phyloP scores from a whole-genome alignment of 2,888 invertebrate genomes.

The Thymelicus lineola region DNA sequence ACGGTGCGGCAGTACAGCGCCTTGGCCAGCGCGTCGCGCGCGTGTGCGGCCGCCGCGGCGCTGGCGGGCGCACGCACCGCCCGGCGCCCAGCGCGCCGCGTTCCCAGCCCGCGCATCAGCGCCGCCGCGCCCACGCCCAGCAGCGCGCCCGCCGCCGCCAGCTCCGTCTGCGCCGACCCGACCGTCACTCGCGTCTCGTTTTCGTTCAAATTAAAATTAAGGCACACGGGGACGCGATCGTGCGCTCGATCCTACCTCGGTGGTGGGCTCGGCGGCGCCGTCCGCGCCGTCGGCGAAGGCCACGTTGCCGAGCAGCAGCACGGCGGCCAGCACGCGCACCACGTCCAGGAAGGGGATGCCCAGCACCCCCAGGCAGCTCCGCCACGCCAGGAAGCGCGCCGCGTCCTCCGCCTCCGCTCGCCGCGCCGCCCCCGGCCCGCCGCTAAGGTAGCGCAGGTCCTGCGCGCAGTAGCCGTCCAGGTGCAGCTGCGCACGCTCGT shows the following conservation, averaged over 20 bases:
- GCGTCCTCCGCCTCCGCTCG: conserved; percentile 78
- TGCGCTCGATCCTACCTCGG: conserved; percentile 84
- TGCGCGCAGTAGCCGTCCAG: conserved; percentile 93
- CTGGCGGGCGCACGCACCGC: conserved; percentile 92
- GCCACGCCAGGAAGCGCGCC: conserved; percentile 93
- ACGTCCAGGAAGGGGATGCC: conserved; percentile 98
- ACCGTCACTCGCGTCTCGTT: conserved; percentile 70
- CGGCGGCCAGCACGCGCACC: conserved; percentile 95
- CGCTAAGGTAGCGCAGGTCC: conserved; percentile 90
- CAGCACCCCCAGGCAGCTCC: conserved; percentile 94
- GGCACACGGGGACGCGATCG: no score
- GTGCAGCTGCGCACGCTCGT: conserved; percentile 94
- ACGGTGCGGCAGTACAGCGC: conserved; percentile 97
- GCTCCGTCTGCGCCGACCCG: conserved; percentile 86
- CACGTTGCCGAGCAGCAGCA: conserved; percentile 96
- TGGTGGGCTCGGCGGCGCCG: conserved; percentile 91
- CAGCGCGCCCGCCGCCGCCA: conserved; percentile 93
- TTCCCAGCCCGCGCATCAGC: conserved; percentile 92
- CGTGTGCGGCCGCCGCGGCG: conserved; percentile 95
- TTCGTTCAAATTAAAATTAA: no score
- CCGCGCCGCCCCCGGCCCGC: conserved; percentile 85
- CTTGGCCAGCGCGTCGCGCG: conserved; percentile 95
- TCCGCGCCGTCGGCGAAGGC: conserved; percentile 93
- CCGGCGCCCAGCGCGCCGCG: conserved; percentile 91
- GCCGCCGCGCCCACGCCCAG: conserved; percentile 92